phyloP scores from a whole-genome alignment of 2,113 vertebrate genomes.

The Blennius ocellaris region DNA sequence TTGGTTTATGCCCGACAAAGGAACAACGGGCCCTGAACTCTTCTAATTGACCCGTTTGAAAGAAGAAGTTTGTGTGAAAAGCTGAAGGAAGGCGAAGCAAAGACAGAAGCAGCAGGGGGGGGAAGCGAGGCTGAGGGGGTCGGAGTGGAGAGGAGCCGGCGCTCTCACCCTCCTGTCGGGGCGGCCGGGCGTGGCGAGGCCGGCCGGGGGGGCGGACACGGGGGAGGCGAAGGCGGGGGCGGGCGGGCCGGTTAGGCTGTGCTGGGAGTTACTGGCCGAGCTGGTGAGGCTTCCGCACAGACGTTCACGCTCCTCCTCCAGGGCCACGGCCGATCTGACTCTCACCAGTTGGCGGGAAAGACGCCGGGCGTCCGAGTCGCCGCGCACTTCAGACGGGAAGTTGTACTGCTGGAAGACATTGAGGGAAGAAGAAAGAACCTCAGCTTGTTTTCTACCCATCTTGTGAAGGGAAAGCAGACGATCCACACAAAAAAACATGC shows the following conservation, averaged over 20 bases:
- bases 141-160: slow-evolving; percentile 11
- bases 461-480: too few species aligned
- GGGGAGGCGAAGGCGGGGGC: neutral
- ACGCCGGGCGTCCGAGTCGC: neutral
- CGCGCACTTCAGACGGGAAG: neutral
- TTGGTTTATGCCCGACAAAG: too few species aligned
- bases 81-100: too few species aligned
- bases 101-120: neutral
- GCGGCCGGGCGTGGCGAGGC: neutral
- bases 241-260: slow-evolving; percentile 54
- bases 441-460: too few species aligned
- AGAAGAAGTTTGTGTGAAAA: too few species aligned
- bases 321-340: neutral
- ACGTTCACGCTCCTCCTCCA: slow-evolving; percentile 57
- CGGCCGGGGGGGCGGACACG: neutral
- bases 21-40: too few species aligned
- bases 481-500: too few species aligned
- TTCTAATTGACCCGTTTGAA: too few species aligned
- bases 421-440: too few species aligned
- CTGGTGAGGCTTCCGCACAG: slow-evolving; percentile 69
- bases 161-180: slow-evolving; percentile 74
- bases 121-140: slow-evolving; percentile 4
- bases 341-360: slow-evolving; percentile 53
- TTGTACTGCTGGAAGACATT: slow-evolving; percentile 24
- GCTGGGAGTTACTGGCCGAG: slow-evolving; percentile 78